Conservation (phyloP, 2,797 vertebrate genomes). For the Merluccius polli region DNA sequence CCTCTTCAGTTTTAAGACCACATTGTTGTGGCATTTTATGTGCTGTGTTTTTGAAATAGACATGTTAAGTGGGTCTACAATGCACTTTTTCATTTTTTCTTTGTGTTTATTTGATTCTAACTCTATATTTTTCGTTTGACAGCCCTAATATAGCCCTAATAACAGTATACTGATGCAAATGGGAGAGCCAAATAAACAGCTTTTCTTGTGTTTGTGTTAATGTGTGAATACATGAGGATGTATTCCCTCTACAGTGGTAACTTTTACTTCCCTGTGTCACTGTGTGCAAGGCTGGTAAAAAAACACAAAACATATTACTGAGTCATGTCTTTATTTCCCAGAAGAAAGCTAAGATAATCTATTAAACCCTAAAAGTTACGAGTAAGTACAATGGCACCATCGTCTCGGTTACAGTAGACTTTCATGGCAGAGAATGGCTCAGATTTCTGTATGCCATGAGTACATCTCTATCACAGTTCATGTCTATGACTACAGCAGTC, state of each 20-base stretch:
- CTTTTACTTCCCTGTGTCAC: background rate
- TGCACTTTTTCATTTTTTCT: no score
- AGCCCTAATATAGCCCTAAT: no score
- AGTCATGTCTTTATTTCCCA: background rate
- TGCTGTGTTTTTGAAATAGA: no score
- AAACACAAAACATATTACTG: background rate
- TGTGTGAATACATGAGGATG: background rate
- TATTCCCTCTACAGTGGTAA: background rate
- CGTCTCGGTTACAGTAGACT: background rate
- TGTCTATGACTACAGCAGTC: background rate
- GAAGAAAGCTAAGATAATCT: background rate
- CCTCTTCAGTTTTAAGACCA: no score
- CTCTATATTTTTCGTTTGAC: no score
- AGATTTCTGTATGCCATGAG: background rate
- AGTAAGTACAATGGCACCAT: background rate
- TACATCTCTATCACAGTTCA: background rate
- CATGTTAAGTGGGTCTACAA: no score
- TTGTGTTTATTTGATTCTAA: no score
- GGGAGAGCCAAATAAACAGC: no score
- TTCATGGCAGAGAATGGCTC: background rate
- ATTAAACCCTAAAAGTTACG: background rate
- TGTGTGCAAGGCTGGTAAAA: background rate
- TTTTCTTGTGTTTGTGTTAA: background rate
- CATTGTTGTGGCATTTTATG: no score
- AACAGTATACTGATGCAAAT: background rate